Percentiles rank a stretch among this genome's conserved stretches.
These are phyloP conservation scores for Hylia prasina DNA, from an alignment of 2,113 vertebrate species.

Conservation along the genomic window DNA sequence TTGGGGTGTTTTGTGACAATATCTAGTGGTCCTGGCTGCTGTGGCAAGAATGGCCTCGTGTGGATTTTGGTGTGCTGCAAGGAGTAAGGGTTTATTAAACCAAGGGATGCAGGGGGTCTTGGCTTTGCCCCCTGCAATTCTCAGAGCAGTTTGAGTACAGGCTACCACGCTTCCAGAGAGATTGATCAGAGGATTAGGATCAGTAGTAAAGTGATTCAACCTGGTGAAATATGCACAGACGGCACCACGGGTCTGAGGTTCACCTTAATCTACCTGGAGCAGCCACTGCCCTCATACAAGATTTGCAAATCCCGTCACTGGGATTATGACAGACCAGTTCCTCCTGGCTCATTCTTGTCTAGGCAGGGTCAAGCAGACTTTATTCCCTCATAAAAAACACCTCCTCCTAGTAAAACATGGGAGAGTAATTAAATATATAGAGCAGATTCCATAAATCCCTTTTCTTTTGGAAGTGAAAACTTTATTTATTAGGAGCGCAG, in stretches of 20 bases:
- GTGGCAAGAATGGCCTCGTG: neutral
- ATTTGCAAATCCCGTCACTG: rapidly evolving
- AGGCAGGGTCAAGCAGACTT: neutral
- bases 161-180: neutral
- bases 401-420: neutral
- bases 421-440: neutral
- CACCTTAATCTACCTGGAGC: neutral
- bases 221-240: neutral
- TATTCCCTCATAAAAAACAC: neutral
- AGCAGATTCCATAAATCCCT: neutral
- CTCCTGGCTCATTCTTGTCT: neutral
- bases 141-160: neutral
- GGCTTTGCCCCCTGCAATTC: neutral
- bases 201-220: neutral
- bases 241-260: neutral
- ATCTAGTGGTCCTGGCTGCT: neutral
- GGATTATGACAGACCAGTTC: neutral
- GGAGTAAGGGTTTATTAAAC: neutral
- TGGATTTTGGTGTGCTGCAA: neutral
- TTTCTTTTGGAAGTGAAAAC: neutral
- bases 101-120: neutral
- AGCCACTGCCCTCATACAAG: neutral
- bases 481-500: neutral
- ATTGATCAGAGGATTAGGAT: neutral
- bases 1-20: too few relatives aligned